Evolutionary conservation across 1,140 invertebrate species (phyloP).

Genomic region (Gryllus bimaculatus): DNA sequence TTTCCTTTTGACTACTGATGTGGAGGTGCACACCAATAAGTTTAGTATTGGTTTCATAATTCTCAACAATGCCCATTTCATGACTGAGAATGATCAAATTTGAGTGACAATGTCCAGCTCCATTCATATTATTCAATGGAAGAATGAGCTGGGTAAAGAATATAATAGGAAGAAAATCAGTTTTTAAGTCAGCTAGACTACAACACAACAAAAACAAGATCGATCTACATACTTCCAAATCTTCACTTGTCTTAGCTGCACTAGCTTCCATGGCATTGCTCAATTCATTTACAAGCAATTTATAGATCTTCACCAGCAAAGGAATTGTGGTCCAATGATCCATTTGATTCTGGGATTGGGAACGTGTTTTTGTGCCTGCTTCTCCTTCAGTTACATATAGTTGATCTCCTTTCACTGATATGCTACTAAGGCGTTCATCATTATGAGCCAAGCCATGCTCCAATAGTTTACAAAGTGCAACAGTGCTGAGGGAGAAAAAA

Average conservation of each 20-base stretch:
- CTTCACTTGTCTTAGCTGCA: conserved; percentile 21
- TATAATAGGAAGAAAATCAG: too few species aligned
- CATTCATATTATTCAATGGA: too few species aligned
- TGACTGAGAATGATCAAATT: too few species aligned
- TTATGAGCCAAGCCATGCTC: conserved; percentile 46
- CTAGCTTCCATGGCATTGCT: conserved; percentile 37
- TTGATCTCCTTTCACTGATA: conserved; percentile 40
- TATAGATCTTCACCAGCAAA: conserved; percentile 46
- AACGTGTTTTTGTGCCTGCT: conserved; percentile 38
- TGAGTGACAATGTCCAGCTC: too few species aligned
- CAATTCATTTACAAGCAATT: conserved; percentile 44
- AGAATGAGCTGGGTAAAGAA: too few species aligned
- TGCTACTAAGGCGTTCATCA: conserved; percentile 42
- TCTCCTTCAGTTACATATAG: conserved; percentile 31
- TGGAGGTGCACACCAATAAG: too few species aligned
- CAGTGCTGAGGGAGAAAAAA: conserved; percentile 29
- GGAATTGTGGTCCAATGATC: conserved; percentile 40
- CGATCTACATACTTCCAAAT: too few species aligned
- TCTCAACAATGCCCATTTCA: too few species aligned
- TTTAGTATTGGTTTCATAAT: too few species aligned
- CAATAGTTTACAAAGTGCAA: conserved; percentile 45
- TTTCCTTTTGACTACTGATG: too few species aligned
- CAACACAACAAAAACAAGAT: too few species aligned
- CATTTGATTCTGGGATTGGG: conserved; percentile 34
- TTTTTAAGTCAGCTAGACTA: too few species aligned